Evolutionary conservation across 2,113 vertebrate genomes (phyloP), one percentile per base, ranked within the genome.

Genomic region (Perca schrenkii): DNA sequence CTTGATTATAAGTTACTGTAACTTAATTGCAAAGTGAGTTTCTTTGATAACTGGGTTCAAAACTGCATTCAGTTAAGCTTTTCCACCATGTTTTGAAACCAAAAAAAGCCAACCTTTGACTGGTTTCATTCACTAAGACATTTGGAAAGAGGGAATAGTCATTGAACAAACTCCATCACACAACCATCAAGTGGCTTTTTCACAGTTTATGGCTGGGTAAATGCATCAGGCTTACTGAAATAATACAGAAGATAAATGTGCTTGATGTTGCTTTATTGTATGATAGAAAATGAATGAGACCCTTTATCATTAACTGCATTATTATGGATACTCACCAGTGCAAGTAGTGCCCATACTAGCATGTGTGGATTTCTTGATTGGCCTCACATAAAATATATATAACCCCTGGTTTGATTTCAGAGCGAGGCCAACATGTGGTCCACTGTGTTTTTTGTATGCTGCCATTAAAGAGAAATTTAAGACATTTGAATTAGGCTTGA

Each of bases 381-480:
- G 31, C 17, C 21, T 47, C 43, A 36, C 21, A 49, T 77, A 3
- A 79, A 84, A 73, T 17, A 16, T 61, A 49, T 56, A 19, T 6
- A 56, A 64, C n/a, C 50, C 17, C 0, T 28, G 17, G 61, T 69
- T 80, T 63, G 22, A 84, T 74, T 3, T 74, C 2, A 2, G 19
- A 63, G 22, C 60, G 8, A 47, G 16, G 52, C 31, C 79, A 63
- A 46, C 58, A 54, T 75, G 64, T 58, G 76, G 68, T 67, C 64
- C 13, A 2, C 52, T 74, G 8, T 34, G 13, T n/a, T 74, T 25
- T 76, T 82, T 52, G 22, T 21, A 21, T 63, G 12, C 46, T 74
- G 53, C 68, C 52, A 75, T 77, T 78, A 75, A 75, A 75, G 63
- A 84, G n/a, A 31, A 36, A 79, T 66, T 63, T 74, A 79, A 81